Evolutionary conservation across 92 coral and sea anemone species (phyloP).

Genomic region (Palythoa caribaeorum): DNA sequence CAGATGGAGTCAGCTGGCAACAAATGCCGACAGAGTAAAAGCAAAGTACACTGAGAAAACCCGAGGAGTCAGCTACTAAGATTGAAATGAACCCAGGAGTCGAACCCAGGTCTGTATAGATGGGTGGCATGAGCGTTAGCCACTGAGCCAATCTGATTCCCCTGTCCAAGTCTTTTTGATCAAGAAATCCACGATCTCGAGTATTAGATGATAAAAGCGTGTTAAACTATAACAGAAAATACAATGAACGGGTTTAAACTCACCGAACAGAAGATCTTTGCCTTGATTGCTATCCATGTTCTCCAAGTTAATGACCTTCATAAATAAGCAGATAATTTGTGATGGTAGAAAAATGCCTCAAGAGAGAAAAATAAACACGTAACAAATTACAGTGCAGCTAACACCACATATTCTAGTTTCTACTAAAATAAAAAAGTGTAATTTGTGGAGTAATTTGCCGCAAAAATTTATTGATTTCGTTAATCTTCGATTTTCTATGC

Average conservation of each 20-base stretch:
- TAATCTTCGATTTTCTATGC: no score
- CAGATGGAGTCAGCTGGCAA: background rate
- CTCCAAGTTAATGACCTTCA: slow-evolving; percentile 34
- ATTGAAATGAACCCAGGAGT: no score
- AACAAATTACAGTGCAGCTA: background rate
- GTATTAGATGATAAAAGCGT: background rate
- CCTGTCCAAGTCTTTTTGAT: background rate
- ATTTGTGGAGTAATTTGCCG: no score
- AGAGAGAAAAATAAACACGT: background rate
- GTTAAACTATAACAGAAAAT: background rate
- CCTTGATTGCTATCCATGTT: slow-evolving; percentile 5
- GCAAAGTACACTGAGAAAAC: background rate
- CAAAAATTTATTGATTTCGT: no score
- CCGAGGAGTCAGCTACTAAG: background rate
- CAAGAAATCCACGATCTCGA: background rate
- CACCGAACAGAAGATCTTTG: slow-evolving; percentile 24
- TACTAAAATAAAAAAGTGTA: no score
- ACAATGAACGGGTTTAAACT: background rate
- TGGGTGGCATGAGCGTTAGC: background rate
- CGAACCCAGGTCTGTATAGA: no score
- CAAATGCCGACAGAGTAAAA: background rate
- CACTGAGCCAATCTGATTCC: background rate
- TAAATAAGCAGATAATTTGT: background rate
- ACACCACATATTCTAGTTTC: background rate
- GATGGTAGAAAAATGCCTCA: background rate